These are phyloP conservation scores for Muntiacus muntjak DNA, from an alignment of 2,113 vertebrate species.

Conservation along the genomic window DNA sequence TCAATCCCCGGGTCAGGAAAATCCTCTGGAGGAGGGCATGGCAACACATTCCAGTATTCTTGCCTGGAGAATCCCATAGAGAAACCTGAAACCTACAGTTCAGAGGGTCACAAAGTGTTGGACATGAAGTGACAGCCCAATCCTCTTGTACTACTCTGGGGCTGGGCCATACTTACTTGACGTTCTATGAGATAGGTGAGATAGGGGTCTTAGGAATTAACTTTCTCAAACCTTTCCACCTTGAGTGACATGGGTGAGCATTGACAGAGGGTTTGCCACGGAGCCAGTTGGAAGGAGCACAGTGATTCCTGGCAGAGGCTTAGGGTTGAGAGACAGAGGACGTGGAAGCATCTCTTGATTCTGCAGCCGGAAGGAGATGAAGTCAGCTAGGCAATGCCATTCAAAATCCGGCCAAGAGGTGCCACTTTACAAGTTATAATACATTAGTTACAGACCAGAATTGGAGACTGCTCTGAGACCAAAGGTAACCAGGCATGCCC, in stretches of 20 bases:
- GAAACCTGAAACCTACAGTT: background rate
- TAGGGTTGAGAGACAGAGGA: background rate
- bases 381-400: background rate
- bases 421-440: background rate
- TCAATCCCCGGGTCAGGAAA: background rate
- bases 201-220: background rate
- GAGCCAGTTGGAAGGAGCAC: background rate
- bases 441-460: background rate
- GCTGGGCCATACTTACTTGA: background rate
- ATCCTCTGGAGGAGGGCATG: background rate
- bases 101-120: background rate
- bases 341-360: background rate
- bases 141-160: background rate
- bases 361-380: background rate
- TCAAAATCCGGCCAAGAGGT: background rate
- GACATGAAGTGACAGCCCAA: fast-evolving
- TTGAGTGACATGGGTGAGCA: background rate
- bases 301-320: background rate
- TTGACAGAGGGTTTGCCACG: background rate
- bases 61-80: background rate
- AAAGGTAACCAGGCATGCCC: background rate
- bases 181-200: background rate
- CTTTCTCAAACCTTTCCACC: background rate
- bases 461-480: background rate
- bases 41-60: background rate